phyloP scores from a whole-genome alignment of 2,888 invertebrate species.

The Chrysomela aeneicollis region DNA sequence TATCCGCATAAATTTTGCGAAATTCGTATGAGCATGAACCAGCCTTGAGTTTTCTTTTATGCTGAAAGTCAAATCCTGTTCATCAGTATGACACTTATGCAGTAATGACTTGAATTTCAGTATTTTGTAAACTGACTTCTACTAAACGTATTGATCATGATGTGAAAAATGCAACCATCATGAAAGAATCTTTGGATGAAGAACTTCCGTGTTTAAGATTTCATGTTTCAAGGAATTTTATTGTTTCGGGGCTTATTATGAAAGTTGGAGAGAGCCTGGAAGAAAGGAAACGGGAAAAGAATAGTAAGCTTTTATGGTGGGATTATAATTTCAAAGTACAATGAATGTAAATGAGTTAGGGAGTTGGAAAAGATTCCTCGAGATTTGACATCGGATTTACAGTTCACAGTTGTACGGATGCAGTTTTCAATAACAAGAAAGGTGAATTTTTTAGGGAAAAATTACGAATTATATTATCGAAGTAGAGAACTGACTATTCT shows the following conservation, averaged over 20 bases:
- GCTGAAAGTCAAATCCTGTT: too few relatives aligned
- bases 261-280: not conserved
- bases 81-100: too few relatives aligned
- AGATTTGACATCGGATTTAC: not conserved
- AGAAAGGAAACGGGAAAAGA: constrained; percentile 17
- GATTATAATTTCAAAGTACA: constrained; percentile 33
- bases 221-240: not conserved
- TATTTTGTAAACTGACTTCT: too few relatives aligned
- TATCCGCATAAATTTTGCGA: too few relatives aligned
- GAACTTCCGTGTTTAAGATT: not conserved
- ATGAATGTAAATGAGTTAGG: constrained; percentile 20
- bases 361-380: constrained; percentile 19
- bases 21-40: too few relatives aligned
- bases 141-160: too few relatives aligned
- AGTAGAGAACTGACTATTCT: too few relatives aligned
- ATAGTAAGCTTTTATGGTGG: constrained; percentile 12
- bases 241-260: not conserved
- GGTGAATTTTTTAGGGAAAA: too few relatives aligned
- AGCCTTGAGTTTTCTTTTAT: too few relatives aligned
- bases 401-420: not conserved
- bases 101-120: too few relatives aligned
- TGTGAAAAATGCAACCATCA: too few relatives aligned
- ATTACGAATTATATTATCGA: too few relatives aligned
- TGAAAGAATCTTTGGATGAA: not conserved
- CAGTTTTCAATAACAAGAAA: not conserved